Conservation (phyloP, 2,113 vertebrate species). For the Lathamus discolor region DNA sequence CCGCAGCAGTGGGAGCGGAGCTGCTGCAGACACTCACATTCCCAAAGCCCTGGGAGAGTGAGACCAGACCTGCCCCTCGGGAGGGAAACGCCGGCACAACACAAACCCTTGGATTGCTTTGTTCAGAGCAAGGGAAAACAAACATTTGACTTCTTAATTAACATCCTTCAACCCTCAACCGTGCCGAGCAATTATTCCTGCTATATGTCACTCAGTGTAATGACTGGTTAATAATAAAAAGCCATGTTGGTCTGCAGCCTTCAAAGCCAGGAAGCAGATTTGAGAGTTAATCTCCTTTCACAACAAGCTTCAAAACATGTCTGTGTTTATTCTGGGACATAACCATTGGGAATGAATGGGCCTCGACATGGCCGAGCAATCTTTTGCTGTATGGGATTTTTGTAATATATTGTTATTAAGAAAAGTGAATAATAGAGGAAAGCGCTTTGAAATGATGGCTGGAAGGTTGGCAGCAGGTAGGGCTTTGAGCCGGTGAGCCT, state of each 20-base stretch:
- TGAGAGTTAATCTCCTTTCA: conserved; percentile 40
- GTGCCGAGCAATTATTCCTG: not conserved
- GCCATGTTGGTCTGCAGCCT: conserved; percentile 2
- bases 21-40: not conserved
- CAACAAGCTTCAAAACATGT: conserved; percentile 38
- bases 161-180: not conserved
- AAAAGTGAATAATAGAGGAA: not conserved
- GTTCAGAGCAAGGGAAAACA: conserved; percentile 5
- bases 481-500: not conserved
- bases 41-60: not conserved
- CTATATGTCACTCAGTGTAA: conserved; percentile 6
- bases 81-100: not conserved
- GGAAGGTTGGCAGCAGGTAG: not conserved
- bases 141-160: conserved; percentile 54
- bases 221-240: conserved; percentile 27
- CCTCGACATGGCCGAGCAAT: not conserved
- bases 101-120: not conserved
- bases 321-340: conserved; percentile 51
- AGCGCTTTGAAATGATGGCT: not conserved
- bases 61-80: not conserved
- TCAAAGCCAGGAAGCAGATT: conserved; percentile 47
- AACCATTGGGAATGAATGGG: not conserved
- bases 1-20: fast-evolving
- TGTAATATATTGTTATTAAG: not conserved
- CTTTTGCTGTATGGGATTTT: not conserved